Conservation (phyloP, 2,797 vertebrate genomes). For the Megaceryle alcyon region DNA sequence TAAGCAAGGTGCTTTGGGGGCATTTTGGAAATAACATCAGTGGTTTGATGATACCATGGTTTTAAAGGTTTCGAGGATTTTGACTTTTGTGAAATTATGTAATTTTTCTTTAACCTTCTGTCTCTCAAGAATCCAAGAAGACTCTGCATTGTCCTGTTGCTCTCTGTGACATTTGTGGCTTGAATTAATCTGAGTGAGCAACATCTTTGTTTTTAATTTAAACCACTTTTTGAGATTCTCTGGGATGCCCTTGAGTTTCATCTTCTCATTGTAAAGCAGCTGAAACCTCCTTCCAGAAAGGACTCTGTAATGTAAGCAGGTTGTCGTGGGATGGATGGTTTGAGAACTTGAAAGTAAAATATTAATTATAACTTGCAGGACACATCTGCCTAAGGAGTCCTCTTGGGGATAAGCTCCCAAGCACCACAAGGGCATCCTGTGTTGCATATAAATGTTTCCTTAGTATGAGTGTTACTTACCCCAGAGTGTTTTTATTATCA, state of each 20-base stretch:
- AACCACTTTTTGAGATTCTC: neutral
- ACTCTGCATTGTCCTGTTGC: neutral
- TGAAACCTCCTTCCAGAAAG: neutral
- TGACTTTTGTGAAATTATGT: neutral
- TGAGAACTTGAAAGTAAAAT: neutral
- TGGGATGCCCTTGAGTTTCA: neutral
- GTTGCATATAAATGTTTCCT: slow-evolving; percentile 10
- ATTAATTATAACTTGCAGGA: neutral
- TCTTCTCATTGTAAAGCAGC: neutral
- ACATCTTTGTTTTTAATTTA: neutral
- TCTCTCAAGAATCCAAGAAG: neutral
- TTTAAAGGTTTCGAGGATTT: neutral
- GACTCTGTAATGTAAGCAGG: neutral
- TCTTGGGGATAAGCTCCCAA: neutral
- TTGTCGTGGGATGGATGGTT: neutral
- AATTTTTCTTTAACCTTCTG: neutral
- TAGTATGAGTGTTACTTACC: neutral
- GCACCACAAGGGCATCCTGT: neutral
- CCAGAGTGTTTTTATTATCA: neutral
- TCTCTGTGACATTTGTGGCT: neutral
- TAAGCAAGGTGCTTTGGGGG: neutral
- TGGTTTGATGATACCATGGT: neutral
- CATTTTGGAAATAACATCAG: neutral
- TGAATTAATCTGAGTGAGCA: neutral
- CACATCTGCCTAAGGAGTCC: neutral